Evolutionary conservation across 1,140 invertebrate species (phyloP).

Genomic region (Dendroctonus valens): DNA sequence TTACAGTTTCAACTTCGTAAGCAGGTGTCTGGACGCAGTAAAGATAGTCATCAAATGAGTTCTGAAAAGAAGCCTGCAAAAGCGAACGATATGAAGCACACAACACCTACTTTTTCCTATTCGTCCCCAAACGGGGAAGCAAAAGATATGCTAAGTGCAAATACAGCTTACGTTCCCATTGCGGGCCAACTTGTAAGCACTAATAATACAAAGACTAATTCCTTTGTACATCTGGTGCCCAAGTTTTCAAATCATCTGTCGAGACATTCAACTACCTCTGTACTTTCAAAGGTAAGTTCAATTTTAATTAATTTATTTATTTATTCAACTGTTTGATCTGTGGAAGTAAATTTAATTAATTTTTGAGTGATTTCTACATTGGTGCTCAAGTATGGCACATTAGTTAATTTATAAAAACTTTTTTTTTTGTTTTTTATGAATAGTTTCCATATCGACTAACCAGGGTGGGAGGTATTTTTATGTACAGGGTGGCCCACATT

Average conservation of each 20-base stretch:
- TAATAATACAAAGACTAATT: slow-evolving; percentile 22
- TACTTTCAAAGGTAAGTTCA: slow-evolving; percentile 29
- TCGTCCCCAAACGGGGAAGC: slow-evolving; percentile 36
- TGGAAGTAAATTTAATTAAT: too few relatives aligned
- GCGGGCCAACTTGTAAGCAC: slow-evolving; percentile 27
- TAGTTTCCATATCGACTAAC: too few relatives aligned
- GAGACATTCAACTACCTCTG: slow-evolving; percentile 30
- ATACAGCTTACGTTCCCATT: slow-evolving; percentile 35
- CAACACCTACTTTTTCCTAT: slow-evolving; percentile 27
- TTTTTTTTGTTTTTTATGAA: too few relatives aligned
- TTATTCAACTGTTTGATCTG: too few relatives aligned
- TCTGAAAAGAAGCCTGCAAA: slow-evolving; percentile 39
- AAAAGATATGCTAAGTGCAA: slow-evolving; percentile 29
- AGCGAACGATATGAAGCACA: slow-evolving; percentile 38
- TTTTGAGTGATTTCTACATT: too few relatives aligned
- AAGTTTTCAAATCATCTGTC: slow-evolving; percentile 18
- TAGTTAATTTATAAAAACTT: too few relatives aligned
- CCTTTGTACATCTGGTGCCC: slow-evolving; percentile 32
- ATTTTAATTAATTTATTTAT: too few relatives aligned
- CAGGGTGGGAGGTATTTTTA: too few relatives aligned
- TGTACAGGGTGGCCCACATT: too few relatives aligned
- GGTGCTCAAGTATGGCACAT: too few relatives aligned
- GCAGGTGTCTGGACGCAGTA: slow-evolving; percentile 39
- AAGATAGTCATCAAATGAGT: slow-evolving; percentile 42
- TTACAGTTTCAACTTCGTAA: slow-evolving; percentile 41